These are phyloP conservation scores for Takifugu flavidus DNA, from an alignment of 2,113 vertebrate species.

Conservation along the genomic window DNA sequence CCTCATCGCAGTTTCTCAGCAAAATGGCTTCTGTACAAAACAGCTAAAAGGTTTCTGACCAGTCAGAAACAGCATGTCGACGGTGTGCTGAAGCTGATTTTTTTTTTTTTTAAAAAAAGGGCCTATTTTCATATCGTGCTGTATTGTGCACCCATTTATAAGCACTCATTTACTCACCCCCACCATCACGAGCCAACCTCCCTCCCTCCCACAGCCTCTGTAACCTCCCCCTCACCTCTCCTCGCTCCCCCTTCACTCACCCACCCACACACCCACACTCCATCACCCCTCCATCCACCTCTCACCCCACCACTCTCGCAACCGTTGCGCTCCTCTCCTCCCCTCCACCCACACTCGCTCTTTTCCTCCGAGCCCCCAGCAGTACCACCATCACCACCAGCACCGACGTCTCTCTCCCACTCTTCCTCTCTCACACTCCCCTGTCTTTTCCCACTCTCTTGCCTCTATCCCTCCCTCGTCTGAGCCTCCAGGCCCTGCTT, in stretches of 20 bases:
- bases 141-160: no score
- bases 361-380: conserved; percentile 63
- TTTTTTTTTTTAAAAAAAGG: no score
- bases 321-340: conserved; percentile 52
- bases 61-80: no score
- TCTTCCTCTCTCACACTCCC: conserved; percentile 38
- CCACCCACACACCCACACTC: conserved; percentile 61
- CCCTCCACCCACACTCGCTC: conserved; percentile 65
- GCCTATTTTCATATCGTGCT: no score
- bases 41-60: no score
- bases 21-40: no score
- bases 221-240: conserved; percentile 60
- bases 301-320: conserved; percentile 65
- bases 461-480: conserved; percentile 62
- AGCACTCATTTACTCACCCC: neutral
- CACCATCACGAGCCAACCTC: neutral
- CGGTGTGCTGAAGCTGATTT: no score
- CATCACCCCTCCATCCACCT: conserved; percentile 62
- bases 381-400: conserved; percentile 62
- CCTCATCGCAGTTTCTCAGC: no score
- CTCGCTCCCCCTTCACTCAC: conserved; percentile 53
- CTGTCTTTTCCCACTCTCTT: conserved; percentile 62
- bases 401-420: conserved; percentile 54
- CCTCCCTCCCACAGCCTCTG: conserved; percentile 49
- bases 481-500: conserved; percentile 69